Evolutionary conservation across 2,113 vertebrate genomes (phyloP).

Genomic region (Sturnira hondurensis): DNA sequence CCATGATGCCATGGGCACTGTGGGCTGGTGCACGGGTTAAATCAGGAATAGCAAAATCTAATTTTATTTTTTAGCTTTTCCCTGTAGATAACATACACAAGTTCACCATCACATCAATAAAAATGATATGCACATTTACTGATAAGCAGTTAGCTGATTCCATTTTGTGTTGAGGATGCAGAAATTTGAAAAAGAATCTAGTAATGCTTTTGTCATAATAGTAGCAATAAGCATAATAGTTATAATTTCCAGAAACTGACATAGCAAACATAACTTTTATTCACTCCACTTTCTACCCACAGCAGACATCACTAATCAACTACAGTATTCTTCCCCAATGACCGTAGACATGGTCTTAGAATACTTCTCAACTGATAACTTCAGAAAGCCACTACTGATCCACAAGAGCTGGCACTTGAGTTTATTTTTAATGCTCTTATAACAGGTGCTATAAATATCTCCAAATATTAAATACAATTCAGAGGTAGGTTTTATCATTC

Average conservation of each 20-base stretch:
- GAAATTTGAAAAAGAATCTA: neutral
- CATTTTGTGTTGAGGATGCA: conserved; percentile 15
- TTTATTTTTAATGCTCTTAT: conserved; percentile 9
- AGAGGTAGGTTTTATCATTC: neutral
- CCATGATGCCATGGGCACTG: too few relatives aligned
- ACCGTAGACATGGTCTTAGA: neutral
- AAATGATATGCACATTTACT: neutral
- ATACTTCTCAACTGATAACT: conserved; percentile 1
- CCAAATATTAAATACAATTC: neutral
- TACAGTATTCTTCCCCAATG: neutral
- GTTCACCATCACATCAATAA: neutral
- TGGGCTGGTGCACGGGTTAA: too few relatives aligned
- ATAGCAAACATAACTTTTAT: neutral
- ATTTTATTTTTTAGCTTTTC: conserved; percentile 7
- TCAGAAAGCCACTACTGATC: neutral
- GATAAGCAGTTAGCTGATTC: neutral
- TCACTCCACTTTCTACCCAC: neutral
- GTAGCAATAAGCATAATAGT: neutral
- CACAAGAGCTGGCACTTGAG: neutral
- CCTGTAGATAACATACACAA: neutral
- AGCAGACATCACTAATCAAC: neutral
- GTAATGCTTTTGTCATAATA: neutral
- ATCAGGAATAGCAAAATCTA: neutral
- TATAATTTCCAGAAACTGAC: neutral
- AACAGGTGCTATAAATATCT: neutral